Conservation (phyloP, 2,113 vertebrate genomes). For the Rhinichthys klamathensis region DNA sequence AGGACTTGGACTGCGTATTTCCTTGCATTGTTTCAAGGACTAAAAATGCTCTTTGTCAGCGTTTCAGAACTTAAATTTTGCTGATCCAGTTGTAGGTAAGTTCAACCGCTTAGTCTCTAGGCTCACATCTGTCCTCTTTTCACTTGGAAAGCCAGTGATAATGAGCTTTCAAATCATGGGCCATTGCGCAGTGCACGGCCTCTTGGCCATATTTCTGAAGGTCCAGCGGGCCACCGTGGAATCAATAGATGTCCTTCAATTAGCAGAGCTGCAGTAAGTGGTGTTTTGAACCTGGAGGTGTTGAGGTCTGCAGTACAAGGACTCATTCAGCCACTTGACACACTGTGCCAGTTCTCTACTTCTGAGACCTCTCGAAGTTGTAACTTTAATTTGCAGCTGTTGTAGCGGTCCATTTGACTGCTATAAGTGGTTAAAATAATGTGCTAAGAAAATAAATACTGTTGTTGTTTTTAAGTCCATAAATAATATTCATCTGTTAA, state of each 20-base stretch:
- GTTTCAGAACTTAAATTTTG: constrained; percentile 31
- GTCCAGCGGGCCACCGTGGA: constrained; percentile 26
- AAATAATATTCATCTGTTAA: background rate
- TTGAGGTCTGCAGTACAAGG: background rate
- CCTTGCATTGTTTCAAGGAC: constrained; percentile 12
- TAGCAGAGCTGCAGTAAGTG: constrained; percentile 56
- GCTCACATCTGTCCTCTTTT: constrained; percentile 47
- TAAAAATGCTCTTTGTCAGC: constrained; percentile 32
- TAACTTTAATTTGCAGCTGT: background rate
- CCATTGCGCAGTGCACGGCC: constrained; percentile 8
- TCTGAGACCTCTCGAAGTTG: background rate
- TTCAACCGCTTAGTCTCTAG: background rate
- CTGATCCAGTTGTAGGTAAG: constrained; percentile 10
- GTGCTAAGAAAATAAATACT: background rate
- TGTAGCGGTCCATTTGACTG: background rate
- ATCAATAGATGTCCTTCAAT: constrained; percentile 46
- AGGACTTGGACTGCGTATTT: background rate
- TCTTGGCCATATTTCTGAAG: constrained; percentile 40
- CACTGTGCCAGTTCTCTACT: constrained; percentile 1
- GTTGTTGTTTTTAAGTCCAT: background rate
- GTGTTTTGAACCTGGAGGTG: constrained; percentile 16
- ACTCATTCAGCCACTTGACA: constrained; percentile 1
- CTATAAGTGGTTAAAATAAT: background rate
- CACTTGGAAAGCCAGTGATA: constrained; percentile 59
- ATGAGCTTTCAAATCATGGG: constrained; percentile 56